A percentile compares a stretch with the other conserved stretches of the same genome.
Conservation (phyloP, 2,797 vertebrate genomes). For the Heteromormyrus szaboi region DNA sequence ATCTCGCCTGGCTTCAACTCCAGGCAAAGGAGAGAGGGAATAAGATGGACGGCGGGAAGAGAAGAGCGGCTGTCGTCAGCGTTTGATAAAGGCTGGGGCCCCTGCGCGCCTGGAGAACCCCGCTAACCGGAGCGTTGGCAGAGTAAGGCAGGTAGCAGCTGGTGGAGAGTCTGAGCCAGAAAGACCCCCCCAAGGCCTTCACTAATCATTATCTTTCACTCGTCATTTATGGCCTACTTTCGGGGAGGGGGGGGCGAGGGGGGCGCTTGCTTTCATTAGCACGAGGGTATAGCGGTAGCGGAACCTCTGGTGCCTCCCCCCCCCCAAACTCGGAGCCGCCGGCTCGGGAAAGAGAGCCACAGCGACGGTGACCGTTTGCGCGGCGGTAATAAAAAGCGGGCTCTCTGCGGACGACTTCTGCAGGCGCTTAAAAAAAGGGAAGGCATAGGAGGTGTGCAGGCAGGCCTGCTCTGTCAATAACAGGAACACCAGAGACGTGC, state of each 20-base stretch:
- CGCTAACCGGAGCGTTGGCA: conserved; percentile 54
- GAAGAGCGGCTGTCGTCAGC: conserved; percentile 30
- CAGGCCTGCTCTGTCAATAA: not conserved
- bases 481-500: not conserved
- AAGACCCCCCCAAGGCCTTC: conserved; percentile 39
- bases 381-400: not conserved
- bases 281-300: conserved; percentile 7
- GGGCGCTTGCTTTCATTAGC: conserved; percentile 35
- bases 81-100: conserved; percentile 49
- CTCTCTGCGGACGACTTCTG: not conserved
- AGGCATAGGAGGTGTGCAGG: no score
- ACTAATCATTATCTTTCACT: conserved; percentile 54
- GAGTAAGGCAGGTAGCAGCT: conserved; percentile 52
- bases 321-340: not conserved
- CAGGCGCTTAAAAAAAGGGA: not conserved
- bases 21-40: conserved; percentile 19
- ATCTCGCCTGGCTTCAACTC: not conserved
- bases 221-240: conserved; percentile 50
- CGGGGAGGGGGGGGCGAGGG: not conserved
- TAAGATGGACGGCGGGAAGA: conserved; percentile 34
- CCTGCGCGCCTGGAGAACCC: conserved; percentile 36
- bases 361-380: not conserved
- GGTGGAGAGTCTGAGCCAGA: conserved; percentile 40
- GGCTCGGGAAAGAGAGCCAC: not conserved
- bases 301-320: not conserved